Percentiles rank a stretch among this genome's conserved stretches.
phyloP scores from a whole-genome alignment of 2,113 vertebrate species.

The Muntiacus muntjak region DNA sequence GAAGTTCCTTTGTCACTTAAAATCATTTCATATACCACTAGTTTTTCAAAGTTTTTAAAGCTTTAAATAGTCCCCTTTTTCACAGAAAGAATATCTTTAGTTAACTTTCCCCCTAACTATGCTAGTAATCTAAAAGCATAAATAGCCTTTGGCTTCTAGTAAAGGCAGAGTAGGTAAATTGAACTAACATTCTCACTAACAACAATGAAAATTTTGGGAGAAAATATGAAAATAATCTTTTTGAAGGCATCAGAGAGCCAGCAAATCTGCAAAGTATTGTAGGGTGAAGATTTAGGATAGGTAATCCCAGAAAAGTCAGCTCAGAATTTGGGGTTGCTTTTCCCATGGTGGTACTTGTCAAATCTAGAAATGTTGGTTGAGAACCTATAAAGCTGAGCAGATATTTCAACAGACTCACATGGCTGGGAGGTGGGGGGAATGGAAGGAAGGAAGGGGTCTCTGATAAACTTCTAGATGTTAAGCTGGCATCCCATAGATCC shows the following conservation, averaged over 20 bases:
- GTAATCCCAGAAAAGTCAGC: not conserved
- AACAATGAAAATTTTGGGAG: not conserved
- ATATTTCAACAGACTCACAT: not conserved
- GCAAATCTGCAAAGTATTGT: not conserved
- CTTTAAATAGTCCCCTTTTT: not conserved
- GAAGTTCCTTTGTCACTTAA: not conserved
- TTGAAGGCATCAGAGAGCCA: not conserved
- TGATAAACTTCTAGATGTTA: not conserved
- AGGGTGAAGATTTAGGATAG: not conserved
- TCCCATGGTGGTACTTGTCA: not conserved
- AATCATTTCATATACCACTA: not conserved
- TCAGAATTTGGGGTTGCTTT: not conserved
- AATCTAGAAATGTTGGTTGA: not conserved
- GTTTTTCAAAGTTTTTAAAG: not conserved
- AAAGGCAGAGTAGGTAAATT: not conserved
- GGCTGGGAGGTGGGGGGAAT: not conserved
- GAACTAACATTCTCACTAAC: not conserved
- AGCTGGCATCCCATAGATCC: not conserved
- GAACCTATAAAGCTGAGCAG: not conserved
- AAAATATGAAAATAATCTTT: constrained; percentile 20
- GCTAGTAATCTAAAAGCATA: not conserved
- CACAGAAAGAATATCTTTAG: not conserved
- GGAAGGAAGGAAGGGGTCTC: not conserved
- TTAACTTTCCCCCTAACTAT: not conserved
- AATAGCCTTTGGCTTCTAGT: not conserved